Conservation (phyloP, 2,888 invertebrate species). For the Sesia apiformis region DNA sequence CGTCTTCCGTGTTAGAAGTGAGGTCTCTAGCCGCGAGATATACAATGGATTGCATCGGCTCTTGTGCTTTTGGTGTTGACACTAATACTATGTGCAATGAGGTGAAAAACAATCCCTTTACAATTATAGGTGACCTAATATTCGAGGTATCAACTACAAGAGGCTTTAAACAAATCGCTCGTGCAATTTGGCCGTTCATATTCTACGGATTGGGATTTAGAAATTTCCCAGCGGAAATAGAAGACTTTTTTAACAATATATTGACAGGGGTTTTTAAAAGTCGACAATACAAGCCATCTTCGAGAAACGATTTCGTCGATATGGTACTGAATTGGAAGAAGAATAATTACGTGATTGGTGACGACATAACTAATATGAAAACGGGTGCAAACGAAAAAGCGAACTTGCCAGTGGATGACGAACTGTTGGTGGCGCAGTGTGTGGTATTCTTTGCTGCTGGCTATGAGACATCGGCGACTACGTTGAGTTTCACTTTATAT, state of each 20-base stretch:
- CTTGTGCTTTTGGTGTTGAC: constrained; percentile 45
- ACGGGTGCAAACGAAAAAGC: constrained; percentile 2
- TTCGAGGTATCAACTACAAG: constrained; percentile 21
- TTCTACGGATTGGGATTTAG: constrained; percentile 36
- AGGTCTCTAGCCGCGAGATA: constrained; percentile 28
- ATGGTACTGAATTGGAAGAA: constrained; percentile 30
- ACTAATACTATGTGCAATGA: constrained; percentile 27
- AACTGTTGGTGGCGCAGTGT: constrained; percentile 55
- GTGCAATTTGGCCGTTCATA: constrained; percentile 36
- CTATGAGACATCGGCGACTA: constrained; percentile 38
- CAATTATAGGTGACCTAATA: constrained; percentile 23
- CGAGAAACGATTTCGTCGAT: constrained; percentile 41
- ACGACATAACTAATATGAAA: constrained; percentile 27
- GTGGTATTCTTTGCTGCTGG: constrained; percentile 59
- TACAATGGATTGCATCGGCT: constrained; percentile 42
- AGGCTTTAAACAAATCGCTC: constrained; percentile 21
- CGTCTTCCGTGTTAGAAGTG: constrained; percentile 19
- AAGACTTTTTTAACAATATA: constrained; percentile 27
- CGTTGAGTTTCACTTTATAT: constrained; percentile 25
- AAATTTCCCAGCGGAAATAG: constrained; percentile 20
- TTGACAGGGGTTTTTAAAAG: constrained; percentile 25
- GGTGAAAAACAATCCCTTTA: constrained; percentile 24
- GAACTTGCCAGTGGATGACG: constrained; percentile 26
- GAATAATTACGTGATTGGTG: constrained; percentile 27
- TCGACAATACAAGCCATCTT: constrained; percentile 24